A percentile compares a stretch with the other conserved stretches of the same genome.
phyloP scores from a whole-genome alignment of 2,888 invertebrate genomes.

The Pristionchus maxplancki region DNA sequence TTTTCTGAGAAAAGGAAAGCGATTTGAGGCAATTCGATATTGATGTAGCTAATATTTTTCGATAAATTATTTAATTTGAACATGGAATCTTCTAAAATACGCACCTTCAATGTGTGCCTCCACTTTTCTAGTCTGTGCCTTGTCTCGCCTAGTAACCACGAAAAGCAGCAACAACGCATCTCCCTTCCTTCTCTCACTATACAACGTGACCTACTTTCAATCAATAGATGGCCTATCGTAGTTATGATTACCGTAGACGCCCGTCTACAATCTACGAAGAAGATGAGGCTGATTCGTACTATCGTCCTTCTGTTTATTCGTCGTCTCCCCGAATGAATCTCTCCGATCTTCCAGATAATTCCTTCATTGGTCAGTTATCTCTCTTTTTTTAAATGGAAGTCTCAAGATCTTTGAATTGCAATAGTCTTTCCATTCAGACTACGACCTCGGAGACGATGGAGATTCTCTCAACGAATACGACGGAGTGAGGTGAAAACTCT shows the following conservation, averaged over 20 bases:
- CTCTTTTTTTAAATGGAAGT: not conserved
- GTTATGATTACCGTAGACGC: conserved; percentile 26
- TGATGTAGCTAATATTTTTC: not conserved
- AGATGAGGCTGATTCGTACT: conserved; percentile 6
- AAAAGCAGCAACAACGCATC: conserved; percentile 1
- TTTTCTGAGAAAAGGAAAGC: not conserved
- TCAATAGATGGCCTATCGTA: conserved; percentile 30
- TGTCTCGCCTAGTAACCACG: not conserved
- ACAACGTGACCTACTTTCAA: conserved; percentile 20
- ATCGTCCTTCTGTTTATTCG: conserved; percentile 18
- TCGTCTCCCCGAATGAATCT: not conserved
- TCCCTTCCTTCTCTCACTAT: not conserved
- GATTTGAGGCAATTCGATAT: too few species aligned
- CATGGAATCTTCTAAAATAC: too few species aligned
- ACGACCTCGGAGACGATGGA: not conserved
- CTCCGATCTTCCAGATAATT: not conserved
- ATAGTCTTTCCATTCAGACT: not conserved
- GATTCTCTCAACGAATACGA: conserved; percentile 15
- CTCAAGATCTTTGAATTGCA: not conserved
- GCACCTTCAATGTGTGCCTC: not conserved
- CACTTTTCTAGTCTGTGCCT: not conserved
- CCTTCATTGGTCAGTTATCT: not conserved
- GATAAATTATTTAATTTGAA: not conserved
- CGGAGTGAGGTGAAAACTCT: not conserved
- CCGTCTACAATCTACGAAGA: conserved; percentile 25